Percentiles rank a stretch among this genome's conserved stretches.
Evolutionary conservation across 2,888 invertebrate genomes (phyloP).

Genomic region (Acanthoscelides obtectus): DNA sequence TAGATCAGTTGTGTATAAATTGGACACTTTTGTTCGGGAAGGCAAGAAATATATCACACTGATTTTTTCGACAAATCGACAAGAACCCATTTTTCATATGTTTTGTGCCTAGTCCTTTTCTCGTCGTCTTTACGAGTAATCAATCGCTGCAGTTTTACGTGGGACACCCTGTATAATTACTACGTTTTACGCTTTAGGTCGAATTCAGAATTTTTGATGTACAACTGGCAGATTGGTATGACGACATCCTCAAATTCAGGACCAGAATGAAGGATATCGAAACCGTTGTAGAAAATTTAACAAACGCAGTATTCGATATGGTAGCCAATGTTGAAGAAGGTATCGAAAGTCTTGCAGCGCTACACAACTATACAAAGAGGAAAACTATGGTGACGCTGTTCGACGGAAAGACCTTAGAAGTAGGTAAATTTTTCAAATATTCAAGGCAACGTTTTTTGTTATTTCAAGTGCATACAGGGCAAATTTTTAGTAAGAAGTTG

Average conservation of each 20-base stretch:
- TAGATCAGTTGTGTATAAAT: too few relatives aligned
- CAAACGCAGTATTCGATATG: conserved; percentile 71
- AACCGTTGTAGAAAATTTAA: conserved; percentile 77
- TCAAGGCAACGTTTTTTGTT: neutral
- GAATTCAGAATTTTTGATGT: conserved; percentile 69
- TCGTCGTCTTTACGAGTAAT: too few relatives aligned
- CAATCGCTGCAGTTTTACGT: too few relatives aligned
- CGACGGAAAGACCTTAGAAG: conserved; percentile 61
- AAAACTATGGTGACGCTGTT: conserved; percentile 67
- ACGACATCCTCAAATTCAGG: conserved; percentile 62
- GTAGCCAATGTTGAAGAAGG: conserved; percentile 78
- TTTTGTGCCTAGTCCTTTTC: too few relatives aligned
- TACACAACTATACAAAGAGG: conserved; percentile 73
- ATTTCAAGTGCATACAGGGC: neutral
- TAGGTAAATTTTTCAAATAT: conserved; percentile 30
- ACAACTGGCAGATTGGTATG: conserved; percentile 78
- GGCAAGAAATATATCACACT: too few relatives aligned
- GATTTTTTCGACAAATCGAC: too few relatives aligned
- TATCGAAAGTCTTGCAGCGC: conserved; percentile 68
- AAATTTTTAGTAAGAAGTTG: too few relatives aligned
- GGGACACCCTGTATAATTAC: neutral
- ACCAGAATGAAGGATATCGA: conserved; percentile 60
- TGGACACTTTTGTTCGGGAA: too few relatives aligned
- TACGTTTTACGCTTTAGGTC: conserved; percentile 40
- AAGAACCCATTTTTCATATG: too few relatives aligned